Evolutionary conservation across 2,888 invertebrate genomes (phyloP), one percentile per base, ranked within the genome.

Genomic region (Aspidiotus destructor): DNA sequence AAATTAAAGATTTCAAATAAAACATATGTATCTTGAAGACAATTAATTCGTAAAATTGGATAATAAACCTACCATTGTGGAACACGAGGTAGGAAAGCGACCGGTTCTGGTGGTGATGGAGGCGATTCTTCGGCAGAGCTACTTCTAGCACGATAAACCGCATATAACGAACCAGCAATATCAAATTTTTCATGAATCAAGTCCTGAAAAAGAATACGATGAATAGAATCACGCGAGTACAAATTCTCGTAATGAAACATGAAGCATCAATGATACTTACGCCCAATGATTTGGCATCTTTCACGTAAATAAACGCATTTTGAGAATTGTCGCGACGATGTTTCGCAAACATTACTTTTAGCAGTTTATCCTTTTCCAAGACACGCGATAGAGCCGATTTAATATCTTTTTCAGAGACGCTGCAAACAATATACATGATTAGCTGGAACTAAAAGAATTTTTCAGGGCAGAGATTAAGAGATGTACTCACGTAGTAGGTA

Each of bases 71-170:
- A 65, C 65, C 53, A 17, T 8, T 17, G 8, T 17, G 65, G 65
- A 55, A 65, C 65, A 44, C 65, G 41, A 1, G 65, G 65, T 5
- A 65, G 41, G 28, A 65, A 65, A 44, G 28, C 48, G 7, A 65
- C 41, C 8, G 28, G 17, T 44, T 65, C 57, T 3, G 11, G 42
- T 2, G 28, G 28, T 28, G 28, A 28, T 28, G 28, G 28, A 28
- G 28, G 28, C 28, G 28, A 28, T 28, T 28, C 28, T 28, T 28
- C 28, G 5, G 5, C 28, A 5, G 28, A 1, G 28, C 28, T 28
- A 28, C 28, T 28, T 28, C 28, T 28, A 28, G 28, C 28, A 28
- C 28, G 28, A 28, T 28, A 28, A 28, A 28, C 28, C 28, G 28
- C 2, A 28, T 5, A 28, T 28, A 28, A 28, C 28, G 28, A 28